A percentile compares a stretch with the other conserved stretches of the same genome.
phyloP scores from a whole-genome alignment of 1,140 invertebrate genomes.

The Parapsyche elsis region DNA sequence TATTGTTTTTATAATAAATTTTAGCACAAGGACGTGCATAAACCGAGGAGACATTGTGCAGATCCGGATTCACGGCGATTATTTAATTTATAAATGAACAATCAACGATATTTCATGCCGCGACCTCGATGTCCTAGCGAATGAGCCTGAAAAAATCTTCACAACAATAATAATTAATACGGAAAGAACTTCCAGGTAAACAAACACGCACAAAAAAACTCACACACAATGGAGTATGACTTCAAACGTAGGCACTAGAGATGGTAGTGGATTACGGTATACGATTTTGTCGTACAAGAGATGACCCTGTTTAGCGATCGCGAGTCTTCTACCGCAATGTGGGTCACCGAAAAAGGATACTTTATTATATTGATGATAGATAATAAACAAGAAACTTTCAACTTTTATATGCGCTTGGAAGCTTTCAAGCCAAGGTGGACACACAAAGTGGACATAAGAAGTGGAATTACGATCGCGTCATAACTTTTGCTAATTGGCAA shows the following conservation, averaged over 20 bases:
- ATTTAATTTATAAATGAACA: background rate
- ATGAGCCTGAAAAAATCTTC: too few relatives aligned
- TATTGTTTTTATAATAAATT: slow-evolving; percentile 2
- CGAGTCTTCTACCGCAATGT: background rate
- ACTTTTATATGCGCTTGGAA: too few relatives aligned
- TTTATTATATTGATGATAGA: background rate
- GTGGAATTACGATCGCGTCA: too few relatives aligned
- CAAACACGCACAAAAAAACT: too few relatives aligned
- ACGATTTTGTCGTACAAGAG: slow-evolving; percentile 4
- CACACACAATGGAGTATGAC: too few relatives aligned
- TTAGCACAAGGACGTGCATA: background rate
- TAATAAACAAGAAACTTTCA: too few relatives aligned
- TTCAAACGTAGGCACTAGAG: too few relatives aligned
- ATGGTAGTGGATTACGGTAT: slow-evolving; percentile 16
- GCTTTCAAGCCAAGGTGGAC: too few relatives aligned
- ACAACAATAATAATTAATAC: too few relatives aligned
- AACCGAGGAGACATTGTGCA: background rate
- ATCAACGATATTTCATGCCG: background rate
- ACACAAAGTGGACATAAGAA: too few relatives aligned
- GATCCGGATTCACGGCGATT: slow-evolving; percentile 4
- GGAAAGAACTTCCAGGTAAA: too few relatives aligned
- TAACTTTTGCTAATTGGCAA: too few relatives aligned
- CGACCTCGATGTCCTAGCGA: background rate
- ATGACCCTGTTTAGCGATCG: background rate
- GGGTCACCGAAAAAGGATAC: slow-evolving; percentile 19